Conservation (phyloP, 2,797 vertebrate species). For the Cyprinella venusta region DNA sequence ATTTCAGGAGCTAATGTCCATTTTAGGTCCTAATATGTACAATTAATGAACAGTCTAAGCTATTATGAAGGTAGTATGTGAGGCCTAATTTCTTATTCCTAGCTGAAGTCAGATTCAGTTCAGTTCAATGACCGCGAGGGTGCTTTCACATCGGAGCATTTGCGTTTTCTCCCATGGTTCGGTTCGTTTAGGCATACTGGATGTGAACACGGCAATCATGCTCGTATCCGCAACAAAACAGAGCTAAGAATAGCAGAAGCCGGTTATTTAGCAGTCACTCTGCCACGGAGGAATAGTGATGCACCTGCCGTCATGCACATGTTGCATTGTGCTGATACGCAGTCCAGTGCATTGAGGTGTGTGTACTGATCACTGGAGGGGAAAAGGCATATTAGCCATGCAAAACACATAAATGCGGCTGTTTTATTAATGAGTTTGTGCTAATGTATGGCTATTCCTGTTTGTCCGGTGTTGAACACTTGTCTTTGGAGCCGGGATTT, state of each 20-base stretch:
- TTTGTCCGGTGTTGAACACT: background rate
- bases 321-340: background rate
- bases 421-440: slow-evolving; percentile 14
- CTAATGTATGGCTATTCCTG: background rate
- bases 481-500: slow-evolving; percentile 1
- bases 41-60: too few species aligned
- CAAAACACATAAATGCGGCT: background rate
- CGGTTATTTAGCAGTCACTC: slow-evolving; percentile 10
- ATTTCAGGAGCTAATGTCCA: too few species aligned
- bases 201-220: too few species aligned
- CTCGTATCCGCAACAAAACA: background rate
- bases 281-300: background rate
- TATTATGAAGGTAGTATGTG: too few species aligned
- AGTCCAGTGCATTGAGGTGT: slow-evolving; percentile 13
- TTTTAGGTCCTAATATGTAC: too few species aligned
- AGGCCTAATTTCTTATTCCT: too few species aligned
- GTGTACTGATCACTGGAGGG: slow-evolving; percentile 13
- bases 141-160: too few species aligned
- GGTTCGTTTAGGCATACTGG: too few species aligned
- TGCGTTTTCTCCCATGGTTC: too few species aligned
- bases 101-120: too few species aligned
- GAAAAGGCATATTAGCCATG: slow-evolving; percentile 12
- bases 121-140: too few species aligned
- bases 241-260: slow-evolving; percentile 22
- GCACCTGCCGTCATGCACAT: background rate